Base-by-base conservation (phyloP, 2,113 vertebrate genomes). In the Phrynocephalus versicolor region DNA sequence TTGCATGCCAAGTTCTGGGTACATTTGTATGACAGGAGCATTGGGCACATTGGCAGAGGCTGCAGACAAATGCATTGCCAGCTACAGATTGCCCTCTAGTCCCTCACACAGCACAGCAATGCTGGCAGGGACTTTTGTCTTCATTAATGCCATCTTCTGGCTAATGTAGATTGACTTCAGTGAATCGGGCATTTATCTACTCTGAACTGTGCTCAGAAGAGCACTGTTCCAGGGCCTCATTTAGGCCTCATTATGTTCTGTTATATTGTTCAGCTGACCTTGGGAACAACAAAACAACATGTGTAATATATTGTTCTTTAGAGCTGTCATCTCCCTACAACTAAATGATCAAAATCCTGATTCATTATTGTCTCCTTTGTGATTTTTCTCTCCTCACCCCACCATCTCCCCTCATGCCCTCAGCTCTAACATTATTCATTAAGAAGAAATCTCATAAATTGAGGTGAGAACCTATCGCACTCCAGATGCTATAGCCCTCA, bases 1-100 rank as follows among this genome's bases (percentile, higher is more conserved):
- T 92, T 85, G 23, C 84, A n/a, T 88, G 85, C 84, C 90, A 93
- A 81, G n/a, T 18, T 92, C 84, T 89, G 35, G 62, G 65, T 45
- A 0, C 0, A 2, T 55, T 92, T 88, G 41, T 88, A 77, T 84
- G 85, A 75, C 82, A 83, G 67, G 83, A 91, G 88, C 71, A 71
- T 92, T 88, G 94, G 92, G 80, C 85, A 91, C 57, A 78, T 77
- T 92, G 88, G 87, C 88, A 91, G 70, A 72, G 81, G 90, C 80
- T 90, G 75, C 88, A 91, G 92, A 91, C 86, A 91, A 91, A 85
- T 78, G 1, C 84, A 35, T 91, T 89, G 82, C 92, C 90, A 91
- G 25, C 78, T 89, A 72, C 37, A 74, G 85, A 90, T 79, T 21
- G 76, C 19, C 88, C 89, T 95, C 85, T 91, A 90, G n/a, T 88